A percentile compares a stretch with the other conserved stretches of the same genome.
Conservation (phyloP, 2,113 vertebrate genomes). For the Vidua chalybeata region DNA sequence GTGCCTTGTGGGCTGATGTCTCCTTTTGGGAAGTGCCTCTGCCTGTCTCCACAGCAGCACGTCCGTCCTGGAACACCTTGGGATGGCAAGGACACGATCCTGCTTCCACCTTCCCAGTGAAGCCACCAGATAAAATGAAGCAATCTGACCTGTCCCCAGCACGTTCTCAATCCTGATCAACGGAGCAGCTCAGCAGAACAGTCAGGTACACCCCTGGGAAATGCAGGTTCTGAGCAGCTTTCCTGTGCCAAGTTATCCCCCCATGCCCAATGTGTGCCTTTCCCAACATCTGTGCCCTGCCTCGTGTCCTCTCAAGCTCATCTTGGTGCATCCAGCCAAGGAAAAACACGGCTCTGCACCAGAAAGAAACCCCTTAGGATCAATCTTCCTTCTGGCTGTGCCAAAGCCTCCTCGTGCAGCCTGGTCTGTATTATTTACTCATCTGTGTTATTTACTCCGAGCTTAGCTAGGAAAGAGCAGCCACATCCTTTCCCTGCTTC, state of each 20-base stretch:
- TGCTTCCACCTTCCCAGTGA: not conserved
- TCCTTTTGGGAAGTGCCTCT: not conserved
- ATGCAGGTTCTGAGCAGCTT: not conserved
- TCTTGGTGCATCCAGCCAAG: not conserved
- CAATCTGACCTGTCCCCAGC: not conserved
- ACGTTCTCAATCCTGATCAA: not conserved
- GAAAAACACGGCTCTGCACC: not conserved
- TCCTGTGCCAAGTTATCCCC: not conserved
- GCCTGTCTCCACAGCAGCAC: accelerated
- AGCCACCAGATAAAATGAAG: not conserved
- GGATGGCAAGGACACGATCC: accelerated
- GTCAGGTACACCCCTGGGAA: accelerated
- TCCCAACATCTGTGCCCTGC: not conserved
- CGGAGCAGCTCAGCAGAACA: not conserved
- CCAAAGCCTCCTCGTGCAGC: not conserved
- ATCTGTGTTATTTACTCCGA: not conserved
- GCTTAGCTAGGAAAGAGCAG: not conserved
- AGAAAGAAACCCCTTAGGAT: not conserved
- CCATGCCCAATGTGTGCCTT: accelerated
- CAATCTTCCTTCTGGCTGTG: not conserved
- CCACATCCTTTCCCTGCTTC: not conserved
- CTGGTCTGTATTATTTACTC: not conserved
- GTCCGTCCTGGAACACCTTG: not conserved
- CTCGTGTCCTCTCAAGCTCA: not conserved
- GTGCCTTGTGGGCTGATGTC: too few relatives aligned